Base-by-base conservation (phyloP, 1,140 invertebrate species). In the Nixonia krombeini region DNA sequence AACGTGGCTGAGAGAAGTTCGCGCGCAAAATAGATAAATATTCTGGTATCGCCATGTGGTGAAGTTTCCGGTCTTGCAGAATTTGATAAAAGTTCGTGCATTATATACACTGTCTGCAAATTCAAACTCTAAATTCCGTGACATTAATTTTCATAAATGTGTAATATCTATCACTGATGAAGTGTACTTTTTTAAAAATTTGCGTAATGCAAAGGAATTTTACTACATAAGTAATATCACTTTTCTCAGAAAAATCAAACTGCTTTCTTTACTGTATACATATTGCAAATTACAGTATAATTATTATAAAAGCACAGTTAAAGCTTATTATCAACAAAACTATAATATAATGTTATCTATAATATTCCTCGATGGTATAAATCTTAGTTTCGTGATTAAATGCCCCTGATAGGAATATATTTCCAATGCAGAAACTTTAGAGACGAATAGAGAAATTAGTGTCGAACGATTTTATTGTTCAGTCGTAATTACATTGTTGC, bases 11-110 rank as follows among this genome's bases (percentile, higher is more conserved):
- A 10, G 37, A 46, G 21, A 45, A 35, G 6, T 47, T 58, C 15
- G 29, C 17, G 13, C 17, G n/a, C 28, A 33, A 57, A 57, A 64
- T 15, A 16, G 35, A 47, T 51, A 57, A 70, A 70, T 55, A 58
- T 44, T 50, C 12, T 15, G 4, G 13, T 35, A 35, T 2, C 2
- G 9, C 33, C 29, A 31, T 12, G 29, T 12, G 10, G 29, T 31
- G 9, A 31, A 31, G 29, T 31, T 31, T 31, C 10, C 10, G 29
- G 2, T 6, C 21, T 31, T 31, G 29, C 10, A 8, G 8, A 31
- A 2, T 31, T 12, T 31, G 29, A 31, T 31, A 31, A 31, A 31
- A 31, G 29, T 8, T 31, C 12, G 10, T 35, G 12, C 6, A 21
- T 35, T 35, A 10, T 35, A 35, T 13, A 10, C n/a, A n/a, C 1